Base-by-base conservation (phyloP, 2,888 invertebrate species). In the Leptopilina myrica region DNA sequence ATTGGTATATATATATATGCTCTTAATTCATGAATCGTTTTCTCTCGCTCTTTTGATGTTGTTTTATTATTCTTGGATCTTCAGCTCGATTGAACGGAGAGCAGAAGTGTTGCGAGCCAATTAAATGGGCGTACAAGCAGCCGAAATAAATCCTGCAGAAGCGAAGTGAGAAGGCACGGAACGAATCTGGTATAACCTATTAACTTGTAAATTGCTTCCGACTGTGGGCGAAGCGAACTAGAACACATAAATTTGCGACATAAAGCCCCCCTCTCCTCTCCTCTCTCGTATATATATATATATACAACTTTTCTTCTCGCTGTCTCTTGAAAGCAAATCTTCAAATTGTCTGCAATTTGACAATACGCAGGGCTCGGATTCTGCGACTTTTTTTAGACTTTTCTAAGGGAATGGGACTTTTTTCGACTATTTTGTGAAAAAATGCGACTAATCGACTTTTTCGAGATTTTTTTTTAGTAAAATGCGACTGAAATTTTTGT, bases 121-220 rank as follows among this genome's bases (percentile, higher is more conserved):
- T 86, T 85, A 84, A 85, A 84, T 84, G 85, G 84, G 86, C 86
- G 85, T 83, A 81, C 79, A 79, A 81, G 79, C 65, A 82, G 82
- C 82, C 83, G 83, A 84, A 85, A 84, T 84, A 85, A 84, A 85
- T 85, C 84, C 83, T 81, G 80, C 84, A 80, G 81, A 80, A 80
- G 81, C 80, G 77, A 81, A 79, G 80, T 78, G 78, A 81, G 79
- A 80, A 80, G 80, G 77, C 79, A 83, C 83, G 84, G 82, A 87
- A 87, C 86, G 86, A 86, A 86, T 84, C 84, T 82, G 81, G 84
- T 90, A 49, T 49, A 90, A 88, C 89, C 91, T 90, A 91, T 91
- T 91, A 91, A 91, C 91, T 91, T 91, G 91, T 91, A 91, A 91
- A 91, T 91, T 91, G 91, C 91, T 91, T 91, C 91, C 91, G 91